phyloP scores from a whole-genome alignment of 2,888 invertebrate species.

The Lithosia quadra region DNA sequence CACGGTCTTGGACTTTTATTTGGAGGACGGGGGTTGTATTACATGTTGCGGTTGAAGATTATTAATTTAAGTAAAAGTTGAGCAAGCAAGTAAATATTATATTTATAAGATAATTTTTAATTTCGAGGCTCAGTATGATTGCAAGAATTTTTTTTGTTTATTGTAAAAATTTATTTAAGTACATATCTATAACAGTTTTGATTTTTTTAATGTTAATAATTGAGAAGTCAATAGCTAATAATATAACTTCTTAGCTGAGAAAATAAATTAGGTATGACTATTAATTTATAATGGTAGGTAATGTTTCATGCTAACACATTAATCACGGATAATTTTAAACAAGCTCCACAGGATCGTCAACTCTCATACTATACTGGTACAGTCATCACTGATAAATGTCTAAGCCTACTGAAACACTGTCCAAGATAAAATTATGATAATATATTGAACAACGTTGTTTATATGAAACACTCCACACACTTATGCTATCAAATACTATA shows the following conservation, averaged over 20 bases:
- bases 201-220: too few species aligned
- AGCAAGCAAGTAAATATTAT: too few species aligned
- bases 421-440: slow-evolving; percentile 48
- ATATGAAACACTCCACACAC: not conserved
- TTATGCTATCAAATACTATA: not conserved
- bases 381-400: slow-evolving; percentile 47
- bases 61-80: too few species aligned
- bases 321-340: slow-evolving; percentile 1
- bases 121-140: too few species aligned
- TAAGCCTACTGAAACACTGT: slow-evolving; percentile 46
- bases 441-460: not conserved
- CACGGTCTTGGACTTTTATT: not conserved
- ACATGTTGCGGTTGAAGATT: too few species aligned
- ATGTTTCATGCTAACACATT: not conserved
- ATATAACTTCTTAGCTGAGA: not conserved
- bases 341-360: slow-evolving; percentile 9
- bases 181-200: too few species aligned
- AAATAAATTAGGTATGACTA: not conserved
- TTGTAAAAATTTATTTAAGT: too few species aligned
- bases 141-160: too few species aligned
- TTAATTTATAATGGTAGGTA: not conserved
- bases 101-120: too few species aligned
- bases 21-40: too few species aligned
- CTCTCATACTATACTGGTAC: slow-evolving; percentile 25
- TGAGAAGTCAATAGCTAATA: not conserved